These are phyloP conservation scores for Drosophila lini DNA, from an alignment of 1,140 invertebrate genomes.

Conservation along the genomic window DNA sequence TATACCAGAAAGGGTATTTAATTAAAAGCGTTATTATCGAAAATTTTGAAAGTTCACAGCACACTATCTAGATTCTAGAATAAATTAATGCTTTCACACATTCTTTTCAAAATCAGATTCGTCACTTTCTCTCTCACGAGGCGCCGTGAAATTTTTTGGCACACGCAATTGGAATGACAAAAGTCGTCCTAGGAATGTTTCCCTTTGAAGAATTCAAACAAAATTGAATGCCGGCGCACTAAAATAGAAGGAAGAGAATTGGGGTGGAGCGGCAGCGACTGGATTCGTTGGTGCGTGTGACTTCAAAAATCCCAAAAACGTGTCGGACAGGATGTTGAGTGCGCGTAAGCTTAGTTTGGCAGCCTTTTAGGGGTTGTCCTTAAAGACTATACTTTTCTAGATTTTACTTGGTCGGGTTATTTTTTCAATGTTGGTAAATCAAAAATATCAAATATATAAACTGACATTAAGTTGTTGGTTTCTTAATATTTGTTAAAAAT, in stretches of 20 bases:
- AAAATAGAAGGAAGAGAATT: constrained; percentile 19
- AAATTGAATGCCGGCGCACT: constrained; percentile 35
- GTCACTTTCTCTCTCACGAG: constrained; percentile 66
- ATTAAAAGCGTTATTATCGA: background rate
- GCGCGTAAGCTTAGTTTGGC: constrained; percentile 39
- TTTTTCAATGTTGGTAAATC: constrained; percentile 14
- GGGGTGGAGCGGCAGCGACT: constrained; percentile 15
- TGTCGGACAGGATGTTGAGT: constrained; percentile 77
- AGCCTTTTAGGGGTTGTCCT: constrained; percentile 36
- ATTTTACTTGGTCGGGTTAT: constrained; percentile 20
- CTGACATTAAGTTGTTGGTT: background rate
- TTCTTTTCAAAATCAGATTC: constrained; percentile 72
- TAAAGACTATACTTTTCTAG: background rate
- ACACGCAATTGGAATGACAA: constrained; percentile 63
- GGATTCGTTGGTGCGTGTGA: constrained; percentile 70
- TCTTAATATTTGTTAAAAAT: background rate
- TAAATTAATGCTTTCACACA: constrained; percentile 71
- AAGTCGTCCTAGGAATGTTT: constrained; percentile 42
- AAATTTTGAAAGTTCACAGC: background rate
- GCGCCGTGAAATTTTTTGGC: constrained; percentile 62
- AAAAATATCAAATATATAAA: background rate
- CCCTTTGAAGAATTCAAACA: constrained; percentile 54
- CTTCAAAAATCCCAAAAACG: constrained; percentile 83
- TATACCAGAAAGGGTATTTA: too few species aligned
- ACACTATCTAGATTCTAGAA: constrained; percentile 26